Conservation (phyloP, 2,797 vertebrate species). For the Acipenser transmontanus region DNA sequence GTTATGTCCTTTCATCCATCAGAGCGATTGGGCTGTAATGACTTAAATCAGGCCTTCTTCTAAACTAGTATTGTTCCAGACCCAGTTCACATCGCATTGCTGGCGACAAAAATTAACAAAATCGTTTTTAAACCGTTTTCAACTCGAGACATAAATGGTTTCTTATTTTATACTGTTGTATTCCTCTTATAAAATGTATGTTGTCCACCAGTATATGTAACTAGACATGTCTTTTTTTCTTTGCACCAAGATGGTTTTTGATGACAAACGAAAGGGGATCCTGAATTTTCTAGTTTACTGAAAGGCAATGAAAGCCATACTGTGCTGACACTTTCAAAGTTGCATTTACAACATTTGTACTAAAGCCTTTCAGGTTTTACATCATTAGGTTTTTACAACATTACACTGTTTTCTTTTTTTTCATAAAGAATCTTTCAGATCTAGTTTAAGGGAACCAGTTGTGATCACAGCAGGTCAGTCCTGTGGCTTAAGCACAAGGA, state of each 20-base stretch:
- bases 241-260: not conserved
- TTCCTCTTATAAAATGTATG: no score
- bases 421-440: constrained; percentile 41
- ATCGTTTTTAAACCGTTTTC: no score
- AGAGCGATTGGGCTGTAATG: no score
- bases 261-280: constrained; percentile 40
- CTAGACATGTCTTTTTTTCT: no score
- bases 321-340: constrained; percentile 6
- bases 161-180: no score
- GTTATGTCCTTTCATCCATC: no score
- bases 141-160: no score
- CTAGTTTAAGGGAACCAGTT: constrained; percentile 54
- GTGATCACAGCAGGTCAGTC: constrained; percentile 44
- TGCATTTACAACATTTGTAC: constrained; percentile 18
- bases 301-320: constrained; percentile 9
- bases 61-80: no score
- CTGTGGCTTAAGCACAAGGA: constrained; percentile 54
- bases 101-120: no score
- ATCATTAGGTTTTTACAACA: constrained; percentile 48
- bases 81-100: no score
- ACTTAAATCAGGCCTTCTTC: no score
- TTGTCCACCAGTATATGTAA: no score
- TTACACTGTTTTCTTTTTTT: constrained; percentile 29
- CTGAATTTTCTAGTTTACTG: constrained; percentile 38
- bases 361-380: constrained; percentile 49